Percentiles rank a stretch among this genome's conserved stretches.
These are phyloP conservation scores for Suricata suricatta DNA, from an alignment of 2,113 vertebrate genomes.

Conservation along the genomic window DNA sequence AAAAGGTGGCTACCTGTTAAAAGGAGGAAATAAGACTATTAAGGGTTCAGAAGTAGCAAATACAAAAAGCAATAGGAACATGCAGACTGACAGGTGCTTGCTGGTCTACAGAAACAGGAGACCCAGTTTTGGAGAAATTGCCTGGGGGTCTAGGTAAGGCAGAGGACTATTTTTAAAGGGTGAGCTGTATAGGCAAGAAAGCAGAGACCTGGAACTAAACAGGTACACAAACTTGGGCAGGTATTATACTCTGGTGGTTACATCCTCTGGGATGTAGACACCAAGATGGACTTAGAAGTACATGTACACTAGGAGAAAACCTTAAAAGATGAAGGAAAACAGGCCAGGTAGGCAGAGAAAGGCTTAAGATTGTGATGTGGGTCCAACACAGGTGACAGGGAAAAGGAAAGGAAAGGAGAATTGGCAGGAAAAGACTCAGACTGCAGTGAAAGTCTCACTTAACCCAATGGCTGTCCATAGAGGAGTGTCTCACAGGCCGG, in stretches of 20 bases:
- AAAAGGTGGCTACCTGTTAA: neutral
- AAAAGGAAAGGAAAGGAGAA: neutral
- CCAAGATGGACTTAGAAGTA: neutral
- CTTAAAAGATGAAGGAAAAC: neutral
- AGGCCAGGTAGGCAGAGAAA: neutral
- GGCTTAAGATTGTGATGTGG: neutral
- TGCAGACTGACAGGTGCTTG: neutral
- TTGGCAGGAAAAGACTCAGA: neutral
- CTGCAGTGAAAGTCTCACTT: neutral
- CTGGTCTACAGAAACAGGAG: neutral
- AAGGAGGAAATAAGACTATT: neutral
- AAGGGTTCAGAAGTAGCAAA: neutral
- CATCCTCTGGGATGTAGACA: neutral
- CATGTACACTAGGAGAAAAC: neutral
- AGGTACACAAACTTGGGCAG: neutral
- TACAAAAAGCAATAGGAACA: neutral
- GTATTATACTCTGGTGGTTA: neutral
- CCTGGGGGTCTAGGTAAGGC: neutral
- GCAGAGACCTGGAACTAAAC: neutral
- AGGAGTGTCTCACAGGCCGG: neutral
- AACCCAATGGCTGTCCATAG: neutral
- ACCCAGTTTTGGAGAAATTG: neutral
- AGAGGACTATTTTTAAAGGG: neutral
- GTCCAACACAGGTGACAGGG: neutral
- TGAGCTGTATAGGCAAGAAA: neutral